Base-by-base conservation (phyloP, 2,797 vertebrate species). In the Simalia tracyae region DNA sequence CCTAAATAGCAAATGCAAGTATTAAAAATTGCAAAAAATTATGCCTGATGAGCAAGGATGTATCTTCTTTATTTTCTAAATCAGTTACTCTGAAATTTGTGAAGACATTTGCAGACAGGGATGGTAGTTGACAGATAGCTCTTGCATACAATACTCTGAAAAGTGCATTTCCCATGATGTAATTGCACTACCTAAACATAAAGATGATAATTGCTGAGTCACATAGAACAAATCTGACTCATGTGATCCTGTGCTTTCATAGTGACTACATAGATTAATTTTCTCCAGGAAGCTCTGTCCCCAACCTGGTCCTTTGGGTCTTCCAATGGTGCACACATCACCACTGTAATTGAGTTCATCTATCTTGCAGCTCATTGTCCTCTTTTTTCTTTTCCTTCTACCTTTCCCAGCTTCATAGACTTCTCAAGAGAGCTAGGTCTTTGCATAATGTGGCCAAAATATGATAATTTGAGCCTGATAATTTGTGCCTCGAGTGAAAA, bases 151-250 rank as follows among this genome's bases (percentile, higher is more conserved):
- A 93, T 87, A 94, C 89, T 90, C 90, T 92, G 93, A 92, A 84
- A 22, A 94, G 94, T 93, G 93, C 57, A 81, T 59, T 91, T 91
- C 89, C 89, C 15, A 3, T 88, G 93, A 91, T 61, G 64, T 76
- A 94, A 95, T 86, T 88, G 89, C 92, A 95, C 94, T 94, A 95
- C 95, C 95, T 95, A 94, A 91, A 91, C 93, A 95, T 93, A 94
- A 93, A 93, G 93, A 91, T 68, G 93, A 59, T 93, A 95, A 93
- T 92, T 94, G 93, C 94, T 92, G 90, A 96, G 91, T 93, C 93
- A 95, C 86, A 63, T 3, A 68, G 93, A 93, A 64, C 31, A 86
- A 92, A 66, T 86, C 88, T 68, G 68, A 81, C 93, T 87, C 68
- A n/a, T 93, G 93, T 93, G 92, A 91, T 90, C 87, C 66, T 0